Conservation (phyloP, 2,113 vertebrate species). For the Chlorocebus sabaeus region DNA sequence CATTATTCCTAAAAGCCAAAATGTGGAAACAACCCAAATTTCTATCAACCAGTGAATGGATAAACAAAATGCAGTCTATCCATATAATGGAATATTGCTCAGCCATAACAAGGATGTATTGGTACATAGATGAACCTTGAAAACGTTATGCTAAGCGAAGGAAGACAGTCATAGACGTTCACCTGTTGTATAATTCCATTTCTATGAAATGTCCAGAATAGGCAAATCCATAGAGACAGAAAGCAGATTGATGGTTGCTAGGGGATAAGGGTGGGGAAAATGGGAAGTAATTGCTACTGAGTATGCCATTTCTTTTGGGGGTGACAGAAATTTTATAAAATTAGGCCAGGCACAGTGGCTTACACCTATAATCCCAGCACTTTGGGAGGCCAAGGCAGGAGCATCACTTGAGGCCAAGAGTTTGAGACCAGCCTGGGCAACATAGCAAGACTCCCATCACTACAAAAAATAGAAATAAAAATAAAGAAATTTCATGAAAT, state of each 20-base stretch:
- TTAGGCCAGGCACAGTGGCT: no score
- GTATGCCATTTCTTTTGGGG: not conserved
- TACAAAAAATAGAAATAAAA: no score
- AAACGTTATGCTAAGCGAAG: not conserved
- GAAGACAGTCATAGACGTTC: not conserved
- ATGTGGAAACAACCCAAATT: not conserved
- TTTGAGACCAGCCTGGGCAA: no score
- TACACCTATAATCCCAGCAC: no score
- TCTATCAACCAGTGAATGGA: not conserved
- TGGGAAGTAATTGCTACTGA: not conserved
- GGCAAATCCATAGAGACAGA: not conserved
- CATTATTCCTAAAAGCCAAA: not conserved
- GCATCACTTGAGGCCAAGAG: no score
- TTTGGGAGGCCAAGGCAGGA: no score
- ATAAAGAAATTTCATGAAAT: not conserved
- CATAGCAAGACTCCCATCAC: no score
- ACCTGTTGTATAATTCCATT: not conserved
- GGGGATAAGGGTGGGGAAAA: not conserved
- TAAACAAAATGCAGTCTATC: not conserved
- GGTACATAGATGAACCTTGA: not conserved
- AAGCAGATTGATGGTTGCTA: not conserved
- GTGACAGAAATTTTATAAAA: not conserved
- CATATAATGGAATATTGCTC: not conserved
- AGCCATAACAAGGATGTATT: not conserved
- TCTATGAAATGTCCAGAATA: not conserved